Evolutionary conservation across 1,140 invertebrate genomes (phyloP), one percentile per base, ranked within the genome.

Genomic region (Solenopsis invicta): DNA sequence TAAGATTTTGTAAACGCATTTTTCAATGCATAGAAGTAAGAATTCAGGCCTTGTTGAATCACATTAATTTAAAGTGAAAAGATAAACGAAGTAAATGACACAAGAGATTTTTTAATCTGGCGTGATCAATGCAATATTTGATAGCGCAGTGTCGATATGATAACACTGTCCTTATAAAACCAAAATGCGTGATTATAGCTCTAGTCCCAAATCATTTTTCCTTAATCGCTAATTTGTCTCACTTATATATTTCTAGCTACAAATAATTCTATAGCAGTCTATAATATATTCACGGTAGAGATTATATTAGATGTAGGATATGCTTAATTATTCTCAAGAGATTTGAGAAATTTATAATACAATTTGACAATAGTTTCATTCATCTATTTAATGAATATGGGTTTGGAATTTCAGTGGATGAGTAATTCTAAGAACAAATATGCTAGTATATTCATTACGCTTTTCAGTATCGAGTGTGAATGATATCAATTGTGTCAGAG

Each of bases 201-300:
- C 93, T 94, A 94, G 92, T 94, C 93, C 88, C 86, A 80, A 92
- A 91, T 92, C 82, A 62, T 77, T 90, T 93, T 88, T 92, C 4
- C 45, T 89, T 88, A 84, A 54, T 24, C 75, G 59, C 41, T 69
- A 61, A 78, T 76, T 82, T 74, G 18, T 78, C 12, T 69, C 66
- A 69, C 21, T 1, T 48, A 87, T 62, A 59, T 18, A 56, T 78
- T 91, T 77, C 59, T 56, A 82, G 61, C 62, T 89, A 59, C 72
- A 37, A 71, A 87, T 90, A 77, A 90, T 66, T 87, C 62, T 69
- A 52, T 86, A 80, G n/a, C 18, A 89, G 82, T 84, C 84, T 78
- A 69, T 69, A 69, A 21, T 69, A 69, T 89, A 81, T 59, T 29
- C 62, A 78, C 13, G 78, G 21, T 87, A 90, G 52, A 67, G 62